A percentile compares a stretch with the other conserved stretches of the same genome.
phyloP scores from a whole-genome alignment of 1,140 invertebrate genomes.

The Lepidurus packardi region DNA sequence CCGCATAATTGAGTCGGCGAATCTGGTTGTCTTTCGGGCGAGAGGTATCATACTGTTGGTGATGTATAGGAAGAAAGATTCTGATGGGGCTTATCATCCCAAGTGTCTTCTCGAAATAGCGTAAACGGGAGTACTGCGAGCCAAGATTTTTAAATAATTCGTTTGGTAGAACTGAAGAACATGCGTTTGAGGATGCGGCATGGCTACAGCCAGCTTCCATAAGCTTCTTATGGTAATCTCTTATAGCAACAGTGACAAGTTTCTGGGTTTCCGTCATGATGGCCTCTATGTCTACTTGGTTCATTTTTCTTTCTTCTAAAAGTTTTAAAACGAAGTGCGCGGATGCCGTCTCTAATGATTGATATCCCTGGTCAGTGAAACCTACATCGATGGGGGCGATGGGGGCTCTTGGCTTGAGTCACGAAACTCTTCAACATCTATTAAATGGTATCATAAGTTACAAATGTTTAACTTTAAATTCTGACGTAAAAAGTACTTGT shows the following conservation, averaged over 20 bases:
- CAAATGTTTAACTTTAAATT: background rate
- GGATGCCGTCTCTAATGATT: background rate
- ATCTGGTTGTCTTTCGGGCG: background rate
- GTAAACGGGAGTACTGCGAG: background rate
- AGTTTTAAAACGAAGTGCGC: background rate
- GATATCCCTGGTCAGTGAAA: background rate
- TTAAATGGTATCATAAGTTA: slow-evolving; percentile 1
- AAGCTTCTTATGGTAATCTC: background rate
- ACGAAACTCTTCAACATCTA: background rate
- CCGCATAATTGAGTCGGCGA: background rate
- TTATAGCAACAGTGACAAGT: background rate
- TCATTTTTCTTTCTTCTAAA: slow-evolving; percentile 2
- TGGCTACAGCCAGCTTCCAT: background rate
- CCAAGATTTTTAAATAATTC: background rate
- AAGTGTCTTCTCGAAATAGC: background rate
- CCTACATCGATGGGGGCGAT: background rate
- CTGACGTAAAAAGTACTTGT: background rate
- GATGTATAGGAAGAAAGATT: background rate
- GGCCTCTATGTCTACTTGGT: background rate
- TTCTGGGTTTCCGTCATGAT: background rate
- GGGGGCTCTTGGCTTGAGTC: background rate
- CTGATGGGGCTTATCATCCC: background rate
- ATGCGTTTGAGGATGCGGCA: background rate
- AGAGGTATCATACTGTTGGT: background rate
- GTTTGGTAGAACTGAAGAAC: background rate